Percentiles rank a stretch among this genome's conserved stretches.
Conservation (phyloP, 2,797 vertebrate genomes). For the Austrolebias charrua region DNA sequence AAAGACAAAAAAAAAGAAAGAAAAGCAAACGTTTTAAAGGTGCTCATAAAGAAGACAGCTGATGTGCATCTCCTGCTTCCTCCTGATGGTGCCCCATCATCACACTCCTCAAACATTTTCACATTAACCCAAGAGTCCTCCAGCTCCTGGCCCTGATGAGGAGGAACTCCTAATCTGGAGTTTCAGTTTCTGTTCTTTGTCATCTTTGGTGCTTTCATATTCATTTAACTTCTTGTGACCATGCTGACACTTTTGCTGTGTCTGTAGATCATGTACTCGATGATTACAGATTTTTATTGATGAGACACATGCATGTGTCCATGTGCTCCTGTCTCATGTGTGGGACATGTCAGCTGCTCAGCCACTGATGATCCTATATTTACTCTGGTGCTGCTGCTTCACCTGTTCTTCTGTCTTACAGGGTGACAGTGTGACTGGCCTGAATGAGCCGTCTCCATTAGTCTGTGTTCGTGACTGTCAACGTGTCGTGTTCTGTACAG, state of each 20-base stretch:
- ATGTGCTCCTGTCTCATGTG: constrained; percentile 13
- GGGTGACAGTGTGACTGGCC: constrained; percentile 67
- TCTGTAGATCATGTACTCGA: neutral
- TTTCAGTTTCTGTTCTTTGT: constrained; percentile 65
- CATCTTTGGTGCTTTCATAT: constrained; percentile 14
- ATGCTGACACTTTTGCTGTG: neutral
- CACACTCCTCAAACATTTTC: too few species aligned
- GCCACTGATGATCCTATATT: constrained; percentile 69
- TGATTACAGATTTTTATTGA: neutral
- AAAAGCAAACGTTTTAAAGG: constrained; percentile 8
- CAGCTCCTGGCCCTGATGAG: neutral
- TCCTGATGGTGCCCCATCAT: constrained; percentile 35
- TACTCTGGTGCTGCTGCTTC: constrained; percentile 64
- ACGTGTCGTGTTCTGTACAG: too few species aligned
- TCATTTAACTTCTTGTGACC: neutral
- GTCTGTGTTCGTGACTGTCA: neutral
- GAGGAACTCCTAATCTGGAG: neutral
- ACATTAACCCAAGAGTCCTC: neutral
- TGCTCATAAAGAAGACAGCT: constrained; percentile 42
- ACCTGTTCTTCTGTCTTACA: constrained; percentile 75
- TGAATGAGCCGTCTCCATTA: constrained; percentile 63
- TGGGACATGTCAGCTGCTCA: constrained; percentile 23
- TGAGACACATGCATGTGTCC: constrained; percentile 1
- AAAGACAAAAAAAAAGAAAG: too few species aligned
- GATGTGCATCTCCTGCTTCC: constrained; percentile 28